Percentiles rank a stretch among this genome's conserved stretches.
Evolutionary conservation across 30 jellyfish, hydroid and myxozoan species (phyloP).

Genomic region (Sanderia malayensis): DNA sequence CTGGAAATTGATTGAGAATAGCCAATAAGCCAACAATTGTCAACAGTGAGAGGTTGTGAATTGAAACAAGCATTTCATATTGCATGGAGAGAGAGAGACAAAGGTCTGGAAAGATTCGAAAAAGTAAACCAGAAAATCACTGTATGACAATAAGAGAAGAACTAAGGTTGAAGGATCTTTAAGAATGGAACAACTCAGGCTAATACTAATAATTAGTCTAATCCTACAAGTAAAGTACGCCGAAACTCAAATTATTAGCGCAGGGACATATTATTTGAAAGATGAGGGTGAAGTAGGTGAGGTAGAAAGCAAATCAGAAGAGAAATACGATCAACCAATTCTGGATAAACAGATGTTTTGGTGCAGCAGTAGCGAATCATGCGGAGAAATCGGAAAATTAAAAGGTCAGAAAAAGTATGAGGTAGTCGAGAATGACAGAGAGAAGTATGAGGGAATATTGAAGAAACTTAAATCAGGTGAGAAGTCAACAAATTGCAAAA

Average conservation of each 20-base stretch:
- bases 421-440: neutral
- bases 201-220: neutral
- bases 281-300: no score
- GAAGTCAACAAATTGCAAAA: neutral
- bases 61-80: no score
- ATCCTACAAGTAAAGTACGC: neutral
- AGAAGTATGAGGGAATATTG: conserved; percentile 4
- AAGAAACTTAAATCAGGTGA: conserved; percentile 33
- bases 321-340: neutral
- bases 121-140: no score
- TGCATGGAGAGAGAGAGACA: no score
- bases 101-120: no score
- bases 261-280: neutral
- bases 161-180: no score
- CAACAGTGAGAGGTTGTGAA: no score
- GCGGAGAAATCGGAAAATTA: conserved; percentile 16
- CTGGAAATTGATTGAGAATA: no score
- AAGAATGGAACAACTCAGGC: neutral
- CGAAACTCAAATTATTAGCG: neutral
- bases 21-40: no score
- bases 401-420: neutral
- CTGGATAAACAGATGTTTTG: conserved; percentile 19
- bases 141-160: no score
- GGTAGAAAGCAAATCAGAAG: neutral
- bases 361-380: conserved; percentile 14